Evolutionary conservation across 2,888 invertebrate genomes (phyloP), one percentile per base, ranked within the genome.

Genomic region (Atherix ibis): DNA sequence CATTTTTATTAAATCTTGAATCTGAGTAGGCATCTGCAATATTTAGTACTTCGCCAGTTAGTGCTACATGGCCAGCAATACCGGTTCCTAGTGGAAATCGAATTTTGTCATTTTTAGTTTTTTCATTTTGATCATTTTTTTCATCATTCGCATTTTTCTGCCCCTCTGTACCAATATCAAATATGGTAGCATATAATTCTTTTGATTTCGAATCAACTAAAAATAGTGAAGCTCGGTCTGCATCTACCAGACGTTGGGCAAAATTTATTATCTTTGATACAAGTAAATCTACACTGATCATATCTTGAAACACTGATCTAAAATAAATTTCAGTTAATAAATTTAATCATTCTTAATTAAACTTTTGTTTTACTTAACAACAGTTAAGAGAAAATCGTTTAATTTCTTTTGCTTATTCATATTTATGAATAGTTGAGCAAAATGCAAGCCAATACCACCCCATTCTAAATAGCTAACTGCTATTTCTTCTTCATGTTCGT

Each of bases 251-350:
- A 27, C 72, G 68, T 53, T 84, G 83, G 1, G 83, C 84, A 51
- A 78, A 83, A 52, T 81, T 79, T 71, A 87, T 74, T 38, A 87
- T 79, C 52, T 81, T 79, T 54, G 79, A 75, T 19, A 87, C 82
- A 2, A 87, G 67, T 37, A 72, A 70, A 46, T 85, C 83, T 66
- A 85, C 75, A 43, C 80, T 81, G 30, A 81, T 76, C 71, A 87
- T 85, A 49, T 87, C 83, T 64, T 85, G 83, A 51, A 88, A 87
- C 50, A 87, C 82, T 6, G 80, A 80, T 54, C 84, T 84, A 58
- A 24, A 63, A 58, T 37, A 26, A 36, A 18, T 8, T 22, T 9
- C 24, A 24, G 24, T n/a, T n/a, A n/a, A n/a, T n/a, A n/a, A n/a
- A n/a, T 15, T 32, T 18, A 14, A 32, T 17, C 16, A 19, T 27